Evolutionary conservation across 2,888 invertebrate genomes (phyloP).

Genomic region (Harmothoe impar): DNA sequence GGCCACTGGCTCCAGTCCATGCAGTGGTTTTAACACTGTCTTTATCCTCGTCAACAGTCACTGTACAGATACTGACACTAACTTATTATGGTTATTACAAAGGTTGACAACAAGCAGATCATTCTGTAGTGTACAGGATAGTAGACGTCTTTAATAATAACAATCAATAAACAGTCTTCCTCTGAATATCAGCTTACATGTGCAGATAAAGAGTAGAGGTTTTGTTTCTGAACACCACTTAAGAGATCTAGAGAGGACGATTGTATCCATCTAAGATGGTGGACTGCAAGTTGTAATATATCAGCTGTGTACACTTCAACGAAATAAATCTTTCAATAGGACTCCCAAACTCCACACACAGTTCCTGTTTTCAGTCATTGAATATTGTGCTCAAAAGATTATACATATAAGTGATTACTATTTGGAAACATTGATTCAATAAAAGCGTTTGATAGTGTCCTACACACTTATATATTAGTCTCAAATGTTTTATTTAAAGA

Average conservation of each 20-base stretch:
- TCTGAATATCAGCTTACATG: neutral
- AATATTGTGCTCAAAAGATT: too few species aligned
- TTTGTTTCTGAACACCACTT: neutral
- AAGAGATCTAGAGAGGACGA: neutral
- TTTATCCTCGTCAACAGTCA: neutral
- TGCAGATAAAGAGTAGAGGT: too few species aligned
- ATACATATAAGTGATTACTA: too few species aligned
- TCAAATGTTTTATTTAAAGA: too few species aligned
- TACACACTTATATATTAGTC: too few species aligned
- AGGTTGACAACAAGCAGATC: neutral
- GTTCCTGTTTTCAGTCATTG: too few species aligned
- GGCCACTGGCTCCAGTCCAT: neutral
- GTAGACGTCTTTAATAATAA: neutral
- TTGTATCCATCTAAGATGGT: neutral
- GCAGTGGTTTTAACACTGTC: neutral
- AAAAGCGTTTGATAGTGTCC: too few species aligned
- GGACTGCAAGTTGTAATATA: constrained; percentile 48
- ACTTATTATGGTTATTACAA: neutral
- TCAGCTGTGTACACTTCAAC: constrained; percentile 11
- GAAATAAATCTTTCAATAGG: constrained; percentile 53
- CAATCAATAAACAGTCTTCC: neutral
- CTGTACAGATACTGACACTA: neutral
- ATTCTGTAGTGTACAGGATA: neutral
- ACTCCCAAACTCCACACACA: constrained; percentile 34
- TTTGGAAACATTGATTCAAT: too few species aligned